Evolutionary conservation across 1,140 invertebrate species (phyloP).

Genomic region (Heliconius hewitsoni): DNA sequence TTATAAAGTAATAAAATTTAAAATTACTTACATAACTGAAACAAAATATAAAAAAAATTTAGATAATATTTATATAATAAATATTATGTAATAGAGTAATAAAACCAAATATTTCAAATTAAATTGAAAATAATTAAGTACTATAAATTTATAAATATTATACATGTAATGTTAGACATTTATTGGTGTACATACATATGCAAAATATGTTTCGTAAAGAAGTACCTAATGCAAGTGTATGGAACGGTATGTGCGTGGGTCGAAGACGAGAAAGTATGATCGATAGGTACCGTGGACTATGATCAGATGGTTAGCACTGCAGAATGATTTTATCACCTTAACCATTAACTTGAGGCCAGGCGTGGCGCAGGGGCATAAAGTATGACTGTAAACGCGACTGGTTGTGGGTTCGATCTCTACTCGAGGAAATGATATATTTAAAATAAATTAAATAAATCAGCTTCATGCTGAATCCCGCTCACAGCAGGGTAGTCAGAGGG

Average conservation of each 20-base stretch:
- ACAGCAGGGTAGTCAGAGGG: too few species aligned
- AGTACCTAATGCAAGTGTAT: conserved; percentile 15
- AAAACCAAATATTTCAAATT: background rate
- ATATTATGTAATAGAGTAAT: background rate
- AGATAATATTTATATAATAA: background rate
- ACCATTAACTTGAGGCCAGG: background rate
- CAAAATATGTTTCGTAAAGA: conserved; percentile 10
- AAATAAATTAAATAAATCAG: too few species aligned
- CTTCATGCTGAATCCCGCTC: too few species aligned
- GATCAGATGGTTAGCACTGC: conserved; percentile 4
- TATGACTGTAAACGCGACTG: too few species aligned
- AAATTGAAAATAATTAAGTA: background rate
- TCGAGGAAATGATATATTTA: too few species aligned
- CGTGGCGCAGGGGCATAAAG: too few species aligned
- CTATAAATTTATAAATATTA: background rate
- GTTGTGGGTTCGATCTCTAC: too few species aligned
- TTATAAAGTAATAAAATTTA: background rate
- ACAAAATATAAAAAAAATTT: background rate
- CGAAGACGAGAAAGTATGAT: conserved; percentile 36
- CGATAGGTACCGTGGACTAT: conserved; percentile 21
- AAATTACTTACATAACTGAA: background rate
- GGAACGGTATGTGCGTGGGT: conserved; percentile 20
- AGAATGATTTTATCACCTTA: background rate
- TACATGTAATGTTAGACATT: background rate
- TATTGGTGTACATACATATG: background rate